Conservation (phyloP, 2,113 vertebrate species). For the Rhabdornis inornatus region DNA sequence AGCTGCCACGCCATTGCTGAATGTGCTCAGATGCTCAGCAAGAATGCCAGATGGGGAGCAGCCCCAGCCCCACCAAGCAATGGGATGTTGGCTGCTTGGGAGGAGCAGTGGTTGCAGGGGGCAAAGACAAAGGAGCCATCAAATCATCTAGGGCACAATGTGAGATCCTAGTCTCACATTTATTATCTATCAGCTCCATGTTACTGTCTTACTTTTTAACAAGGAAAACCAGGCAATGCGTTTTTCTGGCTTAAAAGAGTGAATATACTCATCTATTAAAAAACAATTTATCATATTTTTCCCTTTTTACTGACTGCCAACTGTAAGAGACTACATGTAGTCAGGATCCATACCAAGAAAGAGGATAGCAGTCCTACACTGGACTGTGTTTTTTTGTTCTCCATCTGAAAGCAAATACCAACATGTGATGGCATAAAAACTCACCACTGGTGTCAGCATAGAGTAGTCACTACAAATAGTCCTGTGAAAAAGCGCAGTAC, state of each 20-base stretch:
- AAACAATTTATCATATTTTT: neutral
- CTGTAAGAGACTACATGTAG: neutral
- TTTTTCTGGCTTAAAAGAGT: neutral
- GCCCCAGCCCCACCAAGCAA: neutral
- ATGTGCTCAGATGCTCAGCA: neutral
- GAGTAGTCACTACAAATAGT: neutral
- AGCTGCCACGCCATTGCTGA: neutral
- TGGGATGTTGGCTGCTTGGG: neutral
- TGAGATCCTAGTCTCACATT: neutral
- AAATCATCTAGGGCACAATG: neutral
- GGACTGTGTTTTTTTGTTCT: neutral
- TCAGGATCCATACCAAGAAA: neutral
- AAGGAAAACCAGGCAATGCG: neutral
- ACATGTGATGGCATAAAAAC: neutral
- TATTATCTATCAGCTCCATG: neutral
- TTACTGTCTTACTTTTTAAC: neutral
- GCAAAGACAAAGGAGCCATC: neutral
- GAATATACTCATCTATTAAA: neutral
- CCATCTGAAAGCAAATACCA: neutral
- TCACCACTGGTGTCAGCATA: rapidly evolving
- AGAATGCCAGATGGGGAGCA: neutral
- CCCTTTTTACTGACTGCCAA: neutral
- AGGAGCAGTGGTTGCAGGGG: rapidly evolving
- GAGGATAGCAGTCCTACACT: neutral
- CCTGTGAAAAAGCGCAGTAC: neutral